These are phyloP conservation scores for Ispidina picta DNA, from an alignment of 2,797 vertebrate genomes.

Conservation along the genomic window DNA sequence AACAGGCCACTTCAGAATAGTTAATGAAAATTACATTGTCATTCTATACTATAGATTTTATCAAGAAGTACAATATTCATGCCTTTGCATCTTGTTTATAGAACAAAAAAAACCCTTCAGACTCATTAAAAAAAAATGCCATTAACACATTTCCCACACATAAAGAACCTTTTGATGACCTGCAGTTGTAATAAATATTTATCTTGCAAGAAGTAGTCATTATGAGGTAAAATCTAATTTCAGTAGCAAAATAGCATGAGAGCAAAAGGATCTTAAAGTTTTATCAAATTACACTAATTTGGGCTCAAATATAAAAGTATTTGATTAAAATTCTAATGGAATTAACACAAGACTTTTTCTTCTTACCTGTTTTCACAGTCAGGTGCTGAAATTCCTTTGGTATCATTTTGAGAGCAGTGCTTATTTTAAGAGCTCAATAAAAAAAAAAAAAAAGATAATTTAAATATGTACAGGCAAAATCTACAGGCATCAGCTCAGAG, in stretches of 20 bases:
- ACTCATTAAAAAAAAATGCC: neutral
- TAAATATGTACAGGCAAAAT: neutral
- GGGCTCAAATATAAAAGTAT: neutral
- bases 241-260: neutral
- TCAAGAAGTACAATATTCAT: neutral
- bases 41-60: neutral
- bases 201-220: neutral
- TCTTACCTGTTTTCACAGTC: slow-evolving; percentile 79
- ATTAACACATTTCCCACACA: neutral
- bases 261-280: neutral
- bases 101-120: neutral
- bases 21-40: neutral
- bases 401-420: slow-evolving; percentile 59
- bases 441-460: neutral
- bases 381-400: slow-evolving; percentile 76
- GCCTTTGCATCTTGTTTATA: neutral
- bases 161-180: neutral
- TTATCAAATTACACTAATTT: neutral
- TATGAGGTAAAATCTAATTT: neutral
- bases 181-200: neutral
- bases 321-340: neutral
- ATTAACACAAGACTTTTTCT: neutral
- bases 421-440: slow-evolving; percentile 70
- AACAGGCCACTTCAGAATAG: neutral
- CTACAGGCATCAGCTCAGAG: neutral